Base-by-base conservation (phyloP, 2,888 invertebrate genomes). In the Julus scandinavius region DNA sequence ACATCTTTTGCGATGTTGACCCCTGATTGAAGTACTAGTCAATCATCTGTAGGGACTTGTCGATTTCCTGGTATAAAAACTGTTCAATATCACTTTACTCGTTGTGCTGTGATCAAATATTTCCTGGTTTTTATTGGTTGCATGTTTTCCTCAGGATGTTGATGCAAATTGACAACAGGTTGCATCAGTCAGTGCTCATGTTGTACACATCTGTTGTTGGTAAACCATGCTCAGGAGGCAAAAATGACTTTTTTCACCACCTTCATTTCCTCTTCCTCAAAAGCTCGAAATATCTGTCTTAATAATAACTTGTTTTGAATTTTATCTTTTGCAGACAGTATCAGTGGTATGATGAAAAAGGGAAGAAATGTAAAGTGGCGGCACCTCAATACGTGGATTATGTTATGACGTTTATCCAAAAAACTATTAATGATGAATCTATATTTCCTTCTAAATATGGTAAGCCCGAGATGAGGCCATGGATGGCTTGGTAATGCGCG, bases 371-470 rank as follows among this genome's bases (percentile, higher is more conserved):
- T 91, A 96, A 98, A 93, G 96, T 98, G 92, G 97, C 98, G 90
- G 98, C 99, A 91, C 98, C 98, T 91, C 98, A 99, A 94, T 99
- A 99, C 94, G 97, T 99, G 93, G 99, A 99, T 94, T 98, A 98
- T 94, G 98, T 98, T 92, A 99, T 99, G 97, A 98, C 98, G 90
- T 98, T 96, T 94, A 97, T 97, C 91, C 98, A 99, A 94, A 97
- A 97, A 94, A 98, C 97, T 91, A 96, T 99, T 94, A 97, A 96
- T 93, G 98, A 99, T 93, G 99, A 99, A 94, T 95, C 95, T 92
- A 95, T 98, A 92, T 99, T 99, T 94, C 99, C 99, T 93, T 99
- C 99, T 92, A 99, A 99, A 95, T 98, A 98, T 93, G 98, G 98
- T 97, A 93, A 95, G 95, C 92, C 11, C 20, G 17, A 9, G 87